Evolutionary conservation across 2,888 invertebrate genomes (phyloP), one percentile per base, ranked within the genome.

Genomic region (Cephonodes hylas): DNA sequence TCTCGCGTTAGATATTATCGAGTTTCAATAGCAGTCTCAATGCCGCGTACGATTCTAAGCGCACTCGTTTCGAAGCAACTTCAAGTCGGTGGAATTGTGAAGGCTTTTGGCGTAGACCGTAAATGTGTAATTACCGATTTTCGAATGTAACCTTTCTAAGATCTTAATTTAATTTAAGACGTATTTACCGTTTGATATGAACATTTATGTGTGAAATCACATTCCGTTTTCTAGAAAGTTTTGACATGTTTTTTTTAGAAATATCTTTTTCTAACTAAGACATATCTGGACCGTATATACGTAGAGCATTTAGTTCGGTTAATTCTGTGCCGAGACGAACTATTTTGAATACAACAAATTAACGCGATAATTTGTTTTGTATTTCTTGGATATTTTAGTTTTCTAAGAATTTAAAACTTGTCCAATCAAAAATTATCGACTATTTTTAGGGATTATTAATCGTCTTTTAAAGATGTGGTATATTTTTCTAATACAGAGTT

Each of bases 151-250:
- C 64, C 53, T 61, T 63, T 68, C 66, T 62, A 67, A 73, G 66
- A 73, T 72, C 57, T 71, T 71, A 34, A 72, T 72, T 68, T 68
- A 69, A 31, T 70, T 69, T 74, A 74, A 62, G 66, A 70, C 56
- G 61, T 69, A 64, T 75, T 72, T 72, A 74, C 71, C 63, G 67
- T 78, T 80, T 80, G 67, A 75, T 79, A 73, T 64, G 73, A 73
- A 18, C 31, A 53, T 53, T 31, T 31, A 31, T 53, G 53, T 53
- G 53, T 31, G 31, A 53, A 75, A 73, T 74, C 70, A 85, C 85
- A 85, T 85, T 85, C 85, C 85, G 81, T 80, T 79, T 79, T 75
- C 64, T 79, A 77, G 74, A 72, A 70, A 66, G 72, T 71, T 76
- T 70, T 72, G 72, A 74, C 67, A 59, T 72, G 64, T 73, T 64